Base-by-base conservation (phyloP, 2,113 vertebrate genomes). In the Psophia crepitans region DNA sequence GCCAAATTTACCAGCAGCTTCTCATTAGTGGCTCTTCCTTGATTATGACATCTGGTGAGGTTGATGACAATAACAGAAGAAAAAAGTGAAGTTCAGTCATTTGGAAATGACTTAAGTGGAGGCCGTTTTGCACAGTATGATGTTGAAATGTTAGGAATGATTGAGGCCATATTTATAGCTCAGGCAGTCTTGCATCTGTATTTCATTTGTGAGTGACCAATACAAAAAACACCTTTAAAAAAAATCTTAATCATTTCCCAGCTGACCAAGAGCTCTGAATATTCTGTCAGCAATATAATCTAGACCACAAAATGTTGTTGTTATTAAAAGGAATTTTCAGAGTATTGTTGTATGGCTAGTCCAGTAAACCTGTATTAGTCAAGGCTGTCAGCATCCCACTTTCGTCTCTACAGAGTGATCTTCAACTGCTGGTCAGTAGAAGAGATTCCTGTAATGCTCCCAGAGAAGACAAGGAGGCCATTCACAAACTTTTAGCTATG, bases 51-150 rank as follows among this genome's bases (percentile, higher is more conserved):
- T 96, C 94, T 97, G 92, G 76, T 82, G 61, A 93, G 69, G 69
- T 2, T 90, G 96, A 97, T 92, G 90, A 90, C 92, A 95, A 91
- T 92, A 97, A 93, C 92, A 96, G 88, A 89, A 96, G 77, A 95
- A 95, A 95, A 94, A 96, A 61, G 76, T 53, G 64, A 90, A 86
- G 68, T 89, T 92, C 86, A 87, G 76, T 92, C 86, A 96, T 93
- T 96, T 93, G 86, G 83, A 96, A 94, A 97, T 87, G 0, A 56
- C 90, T 84, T 89, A 84, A 91, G 80, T 95, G 69, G 20, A 89
- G 84, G 53, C 74, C 11, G 5, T 93, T 97, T 90, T 92, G 83
- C 88, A 92, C 77, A 93, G 51, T 89, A 87, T 87, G 70, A 95
- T 93, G 94, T 32, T 89, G 92, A 97, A 97, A 92, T 46, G 79